Evolutionary conservation across 2,888 invertebrate species (phyloP), one percentile per base, ranked within the genome.

Genomic region (Tachina lurida): DNA sequence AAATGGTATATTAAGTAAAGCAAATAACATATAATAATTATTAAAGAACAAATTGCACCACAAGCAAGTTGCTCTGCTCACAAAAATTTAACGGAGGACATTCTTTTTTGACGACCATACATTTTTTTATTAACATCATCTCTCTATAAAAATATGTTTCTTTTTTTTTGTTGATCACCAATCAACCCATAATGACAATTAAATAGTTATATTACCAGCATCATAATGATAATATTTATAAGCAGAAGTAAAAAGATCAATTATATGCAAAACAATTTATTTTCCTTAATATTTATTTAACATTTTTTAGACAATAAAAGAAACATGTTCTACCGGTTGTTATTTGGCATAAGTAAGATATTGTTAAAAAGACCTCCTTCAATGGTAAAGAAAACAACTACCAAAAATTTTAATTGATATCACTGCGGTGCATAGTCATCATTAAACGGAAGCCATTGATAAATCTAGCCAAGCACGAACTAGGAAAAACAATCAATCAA

Each of bases 391-490:
- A 52, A 62, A 62, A 17, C 41, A 52, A n/a, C 49, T 22, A n/a
- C 43, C 54, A 65, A 75, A 65, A 63, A 43, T 65, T n/a, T 45
- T 22, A 22, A 62, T 43, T 45, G 54, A 65, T 54, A 43, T 45
- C 10, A 17, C 54, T 31, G n/a, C 49, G 58, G 49, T 49, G n/a
- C 17, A 41, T 39, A 68, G 52, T 49, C 43, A 22, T 9, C 56
- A 71, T 63, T 58, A 41, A 77, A 82, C 85, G 85, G 85, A 85
- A 82, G 80, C 78, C 19, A 43, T 39, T 63, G 62, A 68, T 77
- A 49, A 39, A 63, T 54, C 43, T 39, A 54, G 39, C 52, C 49
- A 63, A 43, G 67, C 31, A 65, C 45, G 65, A 78, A 75, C 41
- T n/a, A 63, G 45, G 47, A 79, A 73, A 70, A 75, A 47, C 43